phyloP scores from a whole-genome alignment of 2,797 vertebrate genomes.

The Gymnothorax javanicus region DNA sequence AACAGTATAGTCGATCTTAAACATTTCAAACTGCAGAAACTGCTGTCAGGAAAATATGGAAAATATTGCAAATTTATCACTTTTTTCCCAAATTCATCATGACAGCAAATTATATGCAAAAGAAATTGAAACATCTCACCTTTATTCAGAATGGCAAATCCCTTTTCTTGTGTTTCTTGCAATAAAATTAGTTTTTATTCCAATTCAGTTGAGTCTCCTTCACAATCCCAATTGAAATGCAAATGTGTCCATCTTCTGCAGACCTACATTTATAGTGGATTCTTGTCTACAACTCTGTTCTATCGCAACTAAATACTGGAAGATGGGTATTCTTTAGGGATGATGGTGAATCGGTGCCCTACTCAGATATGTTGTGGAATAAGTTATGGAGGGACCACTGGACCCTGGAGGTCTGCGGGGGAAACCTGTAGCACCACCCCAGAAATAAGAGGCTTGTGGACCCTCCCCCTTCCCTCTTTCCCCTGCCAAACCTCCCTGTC shows the following conservation, averaged over 20 bases:
- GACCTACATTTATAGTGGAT: slow-evolving; percentile 41
- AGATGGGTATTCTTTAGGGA: slow-evolving; percentile 11
- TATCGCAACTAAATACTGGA: neutral
- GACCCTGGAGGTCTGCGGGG: slow-evolving; percentile 56
- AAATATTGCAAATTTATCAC: neutral
- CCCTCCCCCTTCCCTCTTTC: slow-evolving; percentile 36
- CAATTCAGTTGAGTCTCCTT: slow-evolving; percentile 51
- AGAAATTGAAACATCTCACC: slow-evolving; percentile 52
- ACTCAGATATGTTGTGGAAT: slow-evolving; percentile 45
- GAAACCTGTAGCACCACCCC: slow-evolving; percentile 67
- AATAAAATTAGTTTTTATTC: slow-evolving; percentile 53
- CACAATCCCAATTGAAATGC: slow-evolving; percentile 30
- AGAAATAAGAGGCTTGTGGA: slow-evolving; percentile 71
- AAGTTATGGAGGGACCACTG: slow-evolving; percentile 46
- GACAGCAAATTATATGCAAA: slow-evolving; percentile 11
- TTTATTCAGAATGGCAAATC: slow-evolving; percentile 37
- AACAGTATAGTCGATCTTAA: neutral
- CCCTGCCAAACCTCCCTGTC: slow-evolving; percentile 34
- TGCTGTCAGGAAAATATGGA: neutral
- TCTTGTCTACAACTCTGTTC: slow-evolving; percentile 9
- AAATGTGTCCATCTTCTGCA: slow-evolving; percentile 57
- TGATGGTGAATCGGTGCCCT: slow-evolving; percentile 37
- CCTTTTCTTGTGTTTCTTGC: slow-evolving; percentile 27
- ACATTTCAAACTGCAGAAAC: neutral
- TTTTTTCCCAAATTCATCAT: neutral